These are phyloP conservation scores for Drosophila willistoni DNA, from an alignment of 1,140 invertebrate genomes.

Conservation along the genomic window DNA sequence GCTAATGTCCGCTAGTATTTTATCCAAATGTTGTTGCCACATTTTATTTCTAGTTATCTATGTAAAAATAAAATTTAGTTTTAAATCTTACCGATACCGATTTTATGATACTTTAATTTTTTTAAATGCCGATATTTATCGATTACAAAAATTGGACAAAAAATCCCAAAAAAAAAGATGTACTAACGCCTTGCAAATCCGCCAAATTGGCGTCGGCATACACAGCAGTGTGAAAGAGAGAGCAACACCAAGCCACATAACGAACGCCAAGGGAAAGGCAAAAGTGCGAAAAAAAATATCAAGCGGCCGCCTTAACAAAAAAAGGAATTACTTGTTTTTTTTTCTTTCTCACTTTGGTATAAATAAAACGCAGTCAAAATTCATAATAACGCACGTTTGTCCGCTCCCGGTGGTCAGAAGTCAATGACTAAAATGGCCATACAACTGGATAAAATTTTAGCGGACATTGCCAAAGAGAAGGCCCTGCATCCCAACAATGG, in stretches of 20 bases:
- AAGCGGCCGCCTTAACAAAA: conserved; percentile 40
- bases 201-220: conserved; percentile 73
- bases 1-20: too few species aligned
- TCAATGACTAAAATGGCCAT: conserved; percentile 78
- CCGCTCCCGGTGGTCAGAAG: conserved; percentile 46
- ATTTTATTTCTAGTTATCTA: too few species aligned
- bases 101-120: background rate
- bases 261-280: conserved; percentile 45
- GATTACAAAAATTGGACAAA: background rate
- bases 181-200: conserved; percentile 34
- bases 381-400: conserved; percentile 56
- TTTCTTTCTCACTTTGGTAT: conserved; percentile 20
- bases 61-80: too few species aligned
- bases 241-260: conserved; percentile 24
- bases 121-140: background rate
- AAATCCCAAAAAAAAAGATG: background rate
- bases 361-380: conserved; percentile 61
- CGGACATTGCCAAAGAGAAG: conserved; percentile 75
- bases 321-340: conserved; percentile 17
- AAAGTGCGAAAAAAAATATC: conserved; percentile 66
- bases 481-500: conserved; percentile 75
- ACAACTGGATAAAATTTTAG: conserved; percentile 77
- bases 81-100: too few species aligned
- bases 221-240: conserved; percentile 35
- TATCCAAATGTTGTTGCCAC: too few species aligned